phyloP scores from a whole-genome alignment of 2,797 vertebrate species.

The Acridotheres tristis region DNA sequence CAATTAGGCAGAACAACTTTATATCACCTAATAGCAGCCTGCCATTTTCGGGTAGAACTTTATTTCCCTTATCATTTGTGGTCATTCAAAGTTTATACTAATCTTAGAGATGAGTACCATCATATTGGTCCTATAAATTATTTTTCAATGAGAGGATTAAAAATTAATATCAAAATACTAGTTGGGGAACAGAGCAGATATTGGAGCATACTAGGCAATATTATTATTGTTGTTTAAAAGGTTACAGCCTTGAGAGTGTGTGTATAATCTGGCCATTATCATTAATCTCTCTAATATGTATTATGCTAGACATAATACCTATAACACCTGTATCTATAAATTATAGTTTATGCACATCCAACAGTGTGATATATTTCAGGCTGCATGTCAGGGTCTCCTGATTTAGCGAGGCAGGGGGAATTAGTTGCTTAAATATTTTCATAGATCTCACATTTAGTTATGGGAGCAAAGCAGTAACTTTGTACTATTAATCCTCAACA shows the following conservation, averaged over 20 bases:
- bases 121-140: not conserved
- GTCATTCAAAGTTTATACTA: not conserved
- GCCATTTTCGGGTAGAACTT: not conserved
- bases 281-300: not conserved
- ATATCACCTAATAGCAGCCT: not conserved
- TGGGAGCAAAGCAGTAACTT: not conserved
- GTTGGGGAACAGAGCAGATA: not conserved
- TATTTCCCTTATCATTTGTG: not conserved
- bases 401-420: not conserved
- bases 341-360: not conserved
- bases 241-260: not conserved
- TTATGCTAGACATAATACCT: not conserved
- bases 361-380: not conserved
- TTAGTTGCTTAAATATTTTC: not conserved
- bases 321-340: not conserved
- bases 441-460: not conserved
- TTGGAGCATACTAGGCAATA: not conserved
- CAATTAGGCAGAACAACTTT: not conserved
- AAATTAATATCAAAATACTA: not conserved
- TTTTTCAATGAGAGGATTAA: not conserved
- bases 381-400: not conserved
- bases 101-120: not conserved
- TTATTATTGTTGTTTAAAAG: not conserved
- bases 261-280: not conserved
- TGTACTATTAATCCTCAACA: not conserved